These are phyloP conservation scores for Psilopsiagon aymara DNA, from an alignment of 2,113 vertebrate species.

Conservation along the genomic window DNA sequence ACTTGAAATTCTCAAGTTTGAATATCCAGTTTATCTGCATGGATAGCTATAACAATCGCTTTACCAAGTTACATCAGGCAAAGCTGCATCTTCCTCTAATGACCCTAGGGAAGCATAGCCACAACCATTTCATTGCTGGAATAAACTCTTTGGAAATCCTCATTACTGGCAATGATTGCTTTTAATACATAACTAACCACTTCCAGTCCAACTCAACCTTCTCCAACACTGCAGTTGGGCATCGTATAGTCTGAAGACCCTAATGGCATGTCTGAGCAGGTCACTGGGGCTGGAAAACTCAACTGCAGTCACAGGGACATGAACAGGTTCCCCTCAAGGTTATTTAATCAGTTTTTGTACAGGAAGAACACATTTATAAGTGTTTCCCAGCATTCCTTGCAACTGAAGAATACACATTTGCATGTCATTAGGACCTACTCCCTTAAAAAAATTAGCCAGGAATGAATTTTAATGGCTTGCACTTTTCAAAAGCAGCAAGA, in stretches of 20 bases:
- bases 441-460: background rate
- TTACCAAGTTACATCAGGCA: background rate
- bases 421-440: slow-evolving; percentile 18
- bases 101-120: rapidly evolving
- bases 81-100: background rate
- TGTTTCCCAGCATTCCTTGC: background rate
- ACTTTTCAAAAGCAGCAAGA: background rate
- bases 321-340: background rate
- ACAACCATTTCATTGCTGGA: background rate
- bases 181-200: background rate
- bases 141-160: background rate
- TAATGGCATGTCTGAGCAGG: background rate
- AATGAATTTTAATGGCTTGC: background rate
- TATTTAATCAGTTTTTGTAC: background rate
- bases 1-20: background rate
- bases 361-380: background rate
- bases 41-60: background rate
- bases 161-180: background rate
- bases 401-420: background rate
- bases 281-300: background rate
- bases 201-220: background rate
- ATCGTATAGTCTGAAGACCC: background rate
- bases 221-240: background rate
- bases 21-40: background rate
- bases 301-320: background rate